Evolutionary conservation across 2,888 invertebrate species (phyloP).

Genomic region (Zygaena filipendulae): DNA sequence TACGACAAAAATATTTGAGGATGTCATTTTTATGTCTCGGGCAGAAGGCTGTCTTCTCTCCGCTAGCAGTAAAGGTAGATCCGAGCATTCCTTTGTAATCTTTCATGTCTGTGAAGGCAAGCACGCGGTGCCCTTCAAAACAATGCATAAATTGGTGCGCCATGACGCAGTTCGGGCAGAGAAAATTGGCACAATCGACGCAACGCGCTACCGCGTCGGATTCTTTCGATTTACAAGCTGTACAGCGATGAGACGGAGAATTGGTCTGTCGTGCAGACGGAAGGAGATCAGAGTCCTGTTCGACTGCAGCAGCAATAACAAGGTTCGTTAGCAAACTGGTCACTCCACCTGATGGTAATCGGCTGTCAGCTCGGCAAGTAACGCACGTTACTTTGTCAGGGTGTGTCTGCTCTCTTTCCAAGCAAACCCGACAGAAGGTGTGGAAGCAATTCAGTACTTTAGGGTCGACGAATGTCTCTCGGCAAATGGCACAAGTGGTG

Average conservation of each 20-base stretch:
- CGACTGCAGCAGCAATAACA: conserved; percentile 64
- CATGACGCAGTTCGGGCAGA: conserved; percentile 98
- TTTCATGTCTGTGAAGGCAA: conserved; percentile 74
- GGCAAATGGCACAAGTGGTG: conserved; percentile 76
- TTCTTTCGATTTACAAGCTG: conserved; percentile 96
- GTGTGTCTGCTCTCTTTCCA: conserved; percentile 77
- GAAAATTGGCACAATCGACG: conserved; percentile 95
- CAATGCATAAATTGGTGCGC: conserved; percentile 99
- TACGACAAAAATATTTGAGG: conserved; percentile 93
- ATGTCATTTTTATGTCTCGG: conserved; percentile 91
- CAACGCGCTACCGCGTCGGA: conserved; percentile 95
- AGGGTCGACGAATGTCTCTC: conserved; percentile 78
- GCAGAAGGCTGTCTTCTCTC: conserved; percentile 78
- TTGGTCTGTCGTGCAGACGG: conserved; percentile 53
- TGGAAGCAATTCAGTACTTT: conserved; percentile 85
- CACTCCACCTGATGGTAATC: conserved; percentile 67
- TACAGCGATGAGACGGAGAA: conserved; percentile 78
- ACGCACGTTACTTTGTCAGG: conserved; percentile 82
- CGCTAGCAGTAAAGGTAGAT: conserved; percentile 64
- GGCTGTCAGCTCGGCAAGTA: conserved; percentile 68
- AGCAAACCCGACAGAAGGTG: conserved; percentile 85
- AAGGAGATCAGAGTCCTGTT: conserved; percentile 63
- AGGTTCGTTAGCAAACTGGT: conserved; percentile 76
- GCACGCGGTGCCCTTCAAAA: conserved; percentile 95
- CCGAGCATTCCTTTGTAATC: conserved; percentile 68